Evolutionary conservation across 2,797 vertebrate species (phyloP), one percentile per base, ranked within the genome.

Genomic region (Rhynchonycteris naso): DNA sequence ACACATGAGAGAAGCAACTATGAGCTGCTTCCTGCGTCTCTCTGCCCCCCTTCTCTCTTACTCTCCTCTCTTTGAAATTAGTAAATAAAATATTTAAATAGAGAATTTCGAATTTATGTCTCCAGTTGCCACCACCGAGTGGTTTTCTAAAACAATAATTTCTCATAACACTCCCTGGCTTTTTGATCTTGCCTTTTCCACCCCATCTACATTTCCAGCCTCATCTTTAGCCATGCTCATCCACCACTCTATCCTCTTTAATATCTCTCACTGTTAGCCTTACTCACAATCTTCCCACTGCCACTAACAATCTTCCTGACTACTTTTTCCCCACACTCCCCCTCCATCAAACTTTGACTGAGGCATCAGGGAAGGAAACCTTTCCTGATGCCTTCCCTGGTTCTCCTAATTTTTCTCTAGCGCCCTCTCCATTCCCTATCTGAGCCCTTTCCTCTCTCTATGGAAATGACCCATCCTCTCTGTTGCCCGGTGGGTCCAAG

Each of bases 401-500:
- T 52, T n/a, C n/a, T 86, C 21, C 18, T 72, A 22, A 38, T 58
- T 30, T 1, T 65, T 81, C 63, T 82, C 22, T 69, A 61, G 38
- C 4, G 47, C 12, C 24, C 22, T 84, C 4, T 76, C 63, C 24
- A 78, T 61, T 19, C 56, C 21, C 33, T 33, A 43, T 50, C 3
- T 5, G 21, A 91, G 28, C 30, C 38, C 63, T 90, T 76, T 69
- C 74, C 15, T 58, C 4, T 75, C 26, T 69, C 4, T 33, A 54
- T 75, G 47, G 47, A 90, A 90, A 86, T 92, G 28, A 88, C 50
- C 54, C 24, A n/a, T 84, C 80, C 28, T 96, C 68, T 72, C 38
- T 63, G 4, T 65, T 95, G 90, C 66, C 28, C 28, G 61, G 30
- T 80, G 16, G 58, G n/a, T 88, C 68, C 63, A 74, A 2, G 11